These are phyloP conservation scores for Procambarus virginalis DNA, from an alignment of 1,140 invertebrate species.

Conservation along the genomic window DNA sequence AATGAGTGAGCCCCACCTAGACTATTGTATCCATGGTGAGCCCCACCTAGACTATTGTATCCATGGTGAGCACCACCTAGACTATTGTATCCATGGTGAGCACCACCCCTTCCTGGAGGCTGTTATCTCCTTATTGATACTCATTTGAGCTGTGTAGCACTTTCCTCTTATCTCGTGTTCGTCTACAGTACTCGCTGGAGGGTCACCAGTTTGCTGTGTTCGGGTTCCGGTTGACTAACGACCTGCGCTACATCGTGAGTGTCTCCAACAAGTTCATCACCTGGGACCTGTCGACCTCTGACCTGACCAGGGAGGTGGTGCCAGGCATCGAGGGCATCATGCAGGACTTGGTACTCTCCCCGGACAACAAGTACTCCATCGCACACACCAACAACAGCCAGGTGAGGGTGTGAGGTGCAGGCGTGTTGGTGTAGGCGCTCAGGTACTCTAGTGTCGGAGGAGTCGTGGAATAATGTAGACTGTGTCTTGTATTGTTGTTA, in stretches of 20 bases:
- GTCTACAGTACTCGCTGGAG: slow-evolving; percentile 90
- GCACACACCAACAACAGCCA: slow-evolving; percentile 97
- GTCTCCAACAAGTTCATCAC: slow-evolving; percentile 98
- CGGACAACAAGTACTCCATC: slow-evolving; percentile 96
- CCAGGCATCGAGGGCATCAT: slow-evolving; percentile 96
- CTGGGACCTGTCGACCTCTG: slow-evolving; percentile 96
- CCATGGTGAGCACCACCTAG: no score
- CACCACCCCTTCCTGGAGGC: no score
- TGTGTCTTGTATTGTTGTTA: no score
- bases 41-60: no score
- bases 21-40: no score
- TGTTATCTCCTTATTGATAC: neutral
- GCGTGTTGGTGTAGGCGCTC: neutral
- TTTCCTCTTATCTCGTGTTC: no score
- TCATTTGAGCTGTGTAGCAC: neutral
- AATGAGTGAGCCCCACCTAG: no score
- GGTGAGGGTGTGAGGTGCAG: slow-evolving; percentile 74
- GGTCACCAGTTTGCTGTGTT: slow-evolving; percentile 98
- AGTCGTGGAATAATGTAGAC: no score
- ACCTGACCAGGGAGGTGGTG: slow-evolving; percentile 91
- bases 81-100: no score
- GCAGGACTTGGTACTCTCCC: slow-evolving; percentile 93
- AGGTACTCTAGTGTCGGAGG: no score
- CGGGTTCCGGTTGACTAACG: slow-evolving; percentile 92
- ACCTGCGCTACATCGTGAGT: slow-evolving; percentile 94